Evolutionary conservation across 2,888 invertebrate genomes (phyloP), one percentile per base, ranked within the genome.

Genomic region (Caenorhabditis drosophilae): DNA sequence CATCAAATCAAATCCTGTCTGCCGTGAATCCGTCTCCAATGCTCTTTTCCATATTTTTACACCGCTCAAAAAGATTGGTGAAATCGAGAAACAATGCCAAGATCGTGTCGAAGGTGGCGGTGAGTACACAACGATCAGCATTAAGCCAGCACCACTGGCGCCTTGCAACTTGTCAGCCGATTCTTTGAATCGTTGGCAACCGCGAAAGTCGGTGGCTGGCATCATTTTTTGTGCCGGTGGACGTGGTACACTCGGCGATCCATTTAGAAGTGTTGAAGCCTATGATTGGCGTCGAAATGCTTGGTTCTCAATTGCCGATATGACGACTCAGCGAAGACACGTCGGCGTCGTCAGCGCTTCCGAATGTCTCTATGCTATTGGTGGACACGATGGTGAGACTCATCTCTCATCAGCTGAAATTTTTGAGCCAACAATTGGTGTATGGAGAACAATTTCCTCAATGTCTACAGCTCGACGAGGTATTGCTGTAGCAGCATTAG

Each of bases 221-320:
- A 85, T 86, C 16, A 76, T 87, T 23, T 87, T 87, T 74, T 87
- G 87, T 79, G 86, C 87, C 20, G 87, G 87, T 16, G 87, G 87
- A 11, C 79, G 87, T 53, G 87, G 86, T 26, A 84, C 85, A 0
- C 81, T 84, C 7, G 86, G 86, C 2, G 86, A 86, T 61, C 87
- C 87, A 2, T 87, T 86, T 76, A 82, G 84, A 4, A 75, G 80
- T 40, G 81, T 82, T 31, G 87, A 87, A 67, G 85, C 85, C 40
- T 87, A 85, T 72, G 85, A 86, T 70, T 81, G 84, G 48, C 80
- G 85, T 47, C 81, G 82, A 50, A 83, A 86, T 67, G 70, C 76
- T 18, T 87, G 86, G 87, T 82, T 86, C 52, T 78, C 82, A 31
- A 83, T 86, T 4, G 79, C 84, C 0, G 85, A 86, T 61, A 86